Base-by-base conservation (phyloP, 1,140 invertebrate genomes). In the Globodera ellingtonae region DNA sequence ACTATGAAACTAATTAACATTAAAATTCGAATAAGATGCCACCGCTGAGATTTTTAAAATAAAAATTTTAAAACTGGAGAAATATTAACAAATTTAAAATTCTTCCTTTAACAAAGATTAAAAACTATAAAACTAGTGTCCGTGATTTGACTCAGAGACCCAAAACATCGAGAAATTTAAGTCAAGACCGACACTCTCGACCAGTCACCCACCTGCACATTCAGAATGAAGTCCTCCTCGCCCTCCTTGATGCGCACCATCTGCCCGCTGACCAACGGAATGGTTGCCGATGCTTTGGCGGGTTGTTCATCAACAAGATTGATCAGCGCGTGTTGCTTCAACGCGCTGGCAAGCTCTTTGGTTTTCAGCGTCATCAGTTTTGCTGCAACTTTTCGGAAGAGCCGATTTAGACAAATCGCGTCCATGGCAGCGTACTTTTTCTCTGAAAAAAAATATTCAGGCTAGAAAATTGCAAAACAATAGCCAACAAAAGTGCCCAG, bases 351-450 rank as follows among this genome's bases (percentile, higher is more conserved):
- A 52, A 74, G 10, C 10, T 8, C 21, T 9, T 44, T 72, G n/a
- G 15, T 15, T 24, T 35, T 59, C 24, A 24, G 18, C 47, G 2
- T 75, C 52, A 44, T n/a, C 35, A 78, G 24, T 78, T 24, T 56
- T 13, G 62, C 21, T 35, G 75, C 75, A 21, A 78, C 71, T 35
- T 35, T 78, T 46, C 35, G 21, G 8, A 56, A 78, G 15, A 66
- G 5, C 18, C 62, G 44, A 66, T 56, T 44, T 4, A 78, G 50
- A 74, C 75, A 78, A 21, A n/a, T 9, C 13, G 75, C 75, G n/a
- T 78, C 75, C 8, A 74, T n/a, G 0, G 75, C 75, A 8, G 75
- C 75, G 62, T 78, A 78, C 35, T 67, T 78, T 9, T 78, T 78
- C n/a, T 78, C 75, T 78, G 21, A 78, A 78, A 35, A 15, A 3